Evolutionary conservation across 2,113 vertebrate genomes (phyloP).

Genomic region (Odocoileus hemionus): DNA sequence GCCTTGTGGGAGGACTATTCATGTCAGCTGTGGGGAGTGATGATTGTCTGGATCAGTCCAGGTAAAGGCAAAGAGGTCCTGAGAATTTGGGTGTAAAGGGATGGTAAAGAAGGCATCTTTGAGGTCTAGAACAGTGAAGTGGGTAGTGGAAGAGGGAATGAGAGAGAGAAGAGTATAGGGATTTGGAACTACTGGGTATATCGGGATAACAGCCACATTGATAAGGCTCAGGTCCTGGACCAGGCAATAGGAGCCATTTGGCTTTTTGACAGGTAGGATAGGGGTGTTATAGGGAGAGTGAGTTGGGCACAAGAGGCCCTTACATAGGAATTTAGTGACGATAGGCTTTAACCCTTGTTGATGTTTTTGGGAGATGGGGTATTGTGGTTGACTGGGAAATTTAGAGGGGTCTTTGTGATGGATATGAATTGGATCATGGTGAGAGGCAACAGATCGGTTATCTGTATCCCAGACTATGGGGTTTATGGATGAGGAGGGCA

Average conservation of each 20-base stretch:
- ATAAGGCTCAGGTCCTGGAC: neutral
- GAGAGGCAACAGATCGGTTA: neutral
- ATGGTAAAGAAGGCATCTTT: neutral
- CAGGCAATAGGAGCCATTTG: neutral
- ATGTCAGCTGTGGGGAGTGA: neutral
- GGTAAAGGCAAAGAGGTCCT: neutral
- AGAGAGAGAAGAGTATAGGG: neutral
- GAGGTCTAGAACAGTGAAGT: neutral
- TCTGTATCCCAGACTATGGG: neutral
- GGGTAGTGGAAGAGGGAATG: neutral
- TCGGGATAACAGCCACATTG: neutral
- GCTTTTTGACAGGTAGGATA: neutral
- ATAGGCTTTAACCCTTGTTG: neutral
- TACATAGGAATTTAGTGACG: accelerated
- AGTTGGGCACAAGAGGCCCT: neutral
- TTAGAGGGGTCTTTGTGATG: neutral
- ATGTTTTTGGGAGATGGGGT: neutral
- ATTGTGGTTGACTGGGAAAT: neutral
- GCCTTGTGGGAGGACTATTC: neutral
- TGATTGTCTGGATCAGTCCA: neutral
- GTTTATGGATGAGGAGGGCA: neutral
- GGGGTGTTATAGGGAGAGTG: neutral
- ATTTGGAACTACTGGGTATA: neutral
- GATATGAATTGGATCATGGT: neutral
- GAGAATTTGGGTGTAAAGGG: neutral